These are phyloP conservation scores for Encarsia formosa DNA, from an alignment of 2,888 invertebrate species.

Conservation along the genomic window DNA sequence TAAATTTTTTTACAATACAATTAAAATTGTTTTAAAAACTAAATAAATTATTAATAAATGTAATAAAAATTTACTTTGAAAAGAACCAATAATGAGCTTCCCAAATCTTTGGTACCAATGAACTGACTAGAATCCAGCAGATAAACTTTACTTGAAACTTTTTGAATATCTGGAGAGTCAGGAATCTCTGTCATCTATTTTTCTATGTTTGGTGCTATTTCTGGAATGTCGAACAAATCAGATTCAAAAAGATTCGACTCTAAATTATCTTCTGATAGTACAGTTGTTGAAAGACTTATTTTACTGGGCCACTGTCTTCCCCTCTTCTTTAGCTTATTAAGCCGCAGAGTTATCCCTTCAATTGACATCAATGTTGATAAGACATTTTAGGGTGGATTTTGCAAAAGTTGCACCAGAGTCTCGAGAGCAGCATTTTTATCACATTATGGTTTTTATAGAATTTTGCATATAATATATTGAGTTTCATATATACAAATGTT, in stretches of 20 bases:
- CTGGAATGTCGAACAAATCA: conserved; percentile 34
- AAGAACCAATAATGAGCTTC: conserved; percentile 38
- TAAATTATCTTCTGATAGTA: conserved; percentile 33
- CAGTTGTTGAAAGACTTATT: conserved; percentile 37
- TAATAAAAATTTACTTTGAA: conserved; percentile 42
- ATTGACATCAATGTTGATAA: conserved; percentile 49
- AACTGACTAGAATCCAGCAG: conserved; percentile 27
- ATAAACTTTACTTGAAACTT: conserved; percentile 24
- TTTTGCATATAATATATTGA: conserved; percentile 66
- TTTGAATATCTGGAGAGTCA: conserved; percentile 24
- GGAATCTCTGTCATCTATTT: conserved; percentile 41
- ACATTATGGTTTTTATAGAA: conserved; percentile 78
- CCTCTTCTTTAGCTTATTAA: conserved; percentile 32
- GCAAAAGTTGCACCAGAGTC: conserved; percentile 56
- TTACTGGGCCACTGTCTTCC: conserved; percentile 32
- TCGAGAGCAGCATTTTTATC: conserved; percentile 84
- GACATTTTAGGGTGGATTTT: conserved; percentile 52
- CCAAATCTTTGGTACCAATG: conserved; percentile 36
- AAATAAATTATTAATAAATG: no score
- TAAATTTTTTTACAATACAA: neutral
- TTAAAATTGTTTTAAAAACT: no score
- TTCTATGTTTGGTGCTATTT: conserved; percentile 40
- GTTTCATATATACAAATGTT: conserved; percentile 67
- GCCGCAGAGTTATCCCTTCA: conserved; percentile 48
- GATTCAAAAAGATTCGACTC: conserved; percentile 39